A percentile compares a stretch with the other conserved stretches of the same genome.
Conservation (phyloP, 2,888 invertebrate genomes). For the Xylota segnis region DNA sequence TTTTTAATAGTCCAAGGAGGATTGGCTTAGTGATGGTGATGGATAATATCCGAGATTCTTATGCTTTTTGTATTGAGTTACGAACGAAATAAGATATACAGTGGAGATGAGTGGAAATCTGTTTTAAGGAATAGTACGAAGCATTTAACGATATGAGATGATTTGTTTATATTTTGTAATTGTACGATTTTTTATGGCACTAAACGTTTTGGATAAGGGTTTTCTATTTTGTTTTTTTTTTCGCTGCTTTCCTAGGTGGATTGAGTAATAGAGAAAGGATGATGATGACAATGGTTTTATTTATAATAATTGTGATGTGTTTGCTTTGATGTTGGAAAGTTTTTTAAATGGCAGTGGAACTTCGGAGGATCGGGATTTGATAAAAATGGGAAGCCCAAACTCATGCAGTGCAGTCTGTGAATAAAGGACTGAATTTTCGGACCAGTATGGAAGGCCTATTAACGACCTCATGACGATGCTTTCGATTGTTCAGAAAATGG, state of each 20-base stretch:
- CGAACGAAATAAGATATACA: slow-evolving; percentile 35
- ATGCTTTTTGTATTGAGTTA: slow-evolving; percentile 28
- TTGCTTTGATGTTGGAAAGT: slow-evolving; percentile 1
- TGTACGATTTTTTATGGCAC: slow-evolving; percentile 72
- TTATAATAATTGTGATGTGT: slow-evolving; percentile 7
- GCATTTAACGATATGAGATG: slow-evolving; percentile 15
- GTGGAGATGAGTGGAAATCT: slow-evolving; percentile 28
- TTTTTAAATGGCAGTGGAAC: slow-evolving; percentile 54
- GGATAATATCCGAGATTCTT: slow-evolving; percentile 37
- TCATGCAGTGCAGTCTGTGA: not conserved
- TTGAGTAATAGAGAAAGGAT: not conserved
- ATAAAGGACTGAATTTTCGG: too few relatives aligned
- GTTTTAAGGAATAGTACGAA: slow-evolving; percentile 34
- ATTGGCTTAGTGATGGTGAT: slow-evolving; percentile 39
- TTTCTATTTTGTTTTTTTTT: slow-evolving; percentile 2
- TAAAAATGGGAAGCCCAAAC: not conserved
- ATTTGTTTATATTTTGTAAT: slow-evolving; percentile 35
- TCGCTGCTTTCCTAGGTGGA: not conserved
- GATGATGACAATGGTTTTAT: slow-evolving; percentile 10
- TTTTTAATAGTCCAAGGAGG: slow-evolving; percentile 59
- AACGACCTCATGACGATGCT: too few relatives aligned
- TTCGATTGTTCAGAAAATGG: too few relatives aligned
- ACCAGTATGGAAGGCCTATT: too few relatives aligned
- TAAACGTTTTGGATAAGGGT: slow-evolving; percentile 46
- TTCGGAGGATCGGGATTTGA: slow-evolving; percentile 18